Evolutionary conservation across 2,113 vertebrate species (phyloP).

Genomic region (Cyphomyrus discorhynchus): DNA sequence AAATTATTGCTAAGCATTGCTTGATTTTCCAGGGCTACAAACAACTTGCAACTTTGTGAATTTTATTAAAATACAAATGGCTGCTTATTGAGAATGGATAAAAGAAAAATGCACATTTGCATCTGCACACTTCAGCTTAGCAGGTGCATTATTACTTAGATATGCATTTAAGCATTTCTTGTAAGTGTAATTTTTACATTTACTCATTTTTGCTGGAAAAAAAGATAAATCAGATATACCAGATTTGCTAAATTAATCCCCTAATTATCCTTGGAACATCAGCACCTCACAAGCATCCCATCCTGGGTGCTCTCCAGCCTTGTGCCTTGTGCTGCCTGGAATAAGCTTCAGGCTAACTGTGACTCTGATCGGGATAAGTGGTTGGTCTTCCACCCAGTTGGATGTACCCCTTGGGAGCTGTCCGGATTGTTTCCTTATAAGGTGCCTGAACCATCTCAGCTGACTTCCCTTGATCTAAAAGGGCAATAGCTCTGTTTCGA

Average conservation of each 20-base stretch:
- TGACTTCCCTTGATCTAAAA: background rate
- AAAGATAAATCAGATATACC: background rate
- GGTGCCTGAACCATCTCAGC: background rate
- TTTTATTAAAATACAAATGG: background rate
- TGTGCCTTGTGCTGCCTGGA: background rate
- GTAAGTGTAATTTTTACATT: background rate
- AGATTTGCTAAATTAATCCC: background rate
- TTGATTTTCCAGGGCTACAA: background rate
- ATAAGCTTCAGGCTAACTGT: background rate
- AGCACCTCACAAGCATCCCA: background rate
- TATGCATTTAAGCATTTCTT: background rate
- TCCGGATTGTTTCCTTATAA: background rate
- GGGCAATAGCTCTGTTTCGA: background rate
- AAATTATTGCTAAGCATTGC: background rate
- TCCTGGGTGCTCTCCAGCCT: background rate
- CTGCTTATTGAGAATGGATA: background rate
- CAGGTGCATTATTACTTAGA: background rate
- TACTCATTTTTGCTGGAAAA: background rate
- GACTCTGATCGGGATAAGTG: background rate
- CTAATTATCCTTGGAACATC: background rate
- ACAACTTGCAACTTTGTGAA: background rate
- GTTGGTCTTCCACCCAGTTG: background rate
- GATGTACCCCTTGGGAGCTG: background rate
- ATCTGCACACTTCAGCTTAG: background rate
- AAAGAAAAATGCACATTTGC: background rate